phyloP scores from a whole-genome alignment of 2,888 invertebrate genomes.

The Barypeithes pellucidus region DNA sequence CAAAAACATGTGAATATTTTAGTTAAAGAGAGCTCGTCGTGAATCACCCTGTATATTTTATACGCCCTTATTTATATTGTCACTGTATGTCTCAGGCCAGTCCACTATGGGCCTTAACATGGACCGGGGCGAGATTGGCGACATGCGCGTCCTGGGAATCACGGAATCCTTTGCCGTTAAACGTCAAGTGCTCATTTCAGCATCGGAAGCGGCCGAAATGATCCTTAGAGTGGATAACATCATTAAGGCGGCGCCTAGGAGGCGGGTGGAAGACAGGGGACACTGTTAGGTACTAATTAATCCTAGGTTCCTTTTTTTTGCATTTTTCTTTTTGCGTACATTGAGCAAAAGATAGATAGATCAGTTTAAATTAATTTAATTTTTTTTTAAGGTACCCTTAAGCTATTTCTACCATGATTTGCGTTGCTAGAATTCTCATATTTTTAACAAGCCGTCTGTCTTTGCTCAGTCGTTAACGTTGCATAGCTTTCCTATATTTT shows the following conservation, averaged over 20 bases:
- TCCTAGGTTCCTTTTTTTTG: slow-evolving; percentile 39
- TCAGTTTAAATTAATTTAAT: not conserved
- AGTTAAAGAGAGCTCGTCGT: too few species aligned
- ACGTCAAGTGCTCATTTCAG: slow-evolving; percentile 94
- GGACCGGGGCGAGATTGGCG: slow-evolving; percentile 88
- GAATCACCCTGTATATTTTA: not conserved
- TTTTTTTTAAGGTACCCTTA: too few species aligned
- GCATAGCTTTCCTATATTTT: slow-evolving; percentile 34
- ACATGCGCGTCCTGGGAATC: slow-evolving; percentile 93
- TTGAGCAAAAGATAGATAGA: slow-evolving; percentile 13
- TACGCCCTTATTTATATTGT: not conserved
- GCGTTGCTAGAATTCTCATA: too few species aligned
- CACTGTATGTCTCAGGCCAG: slow-evolving; percentile 66
- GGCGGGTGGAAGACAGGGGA: slow-evolving; percentile 89
- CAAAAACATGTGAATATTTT: too few species aligned
- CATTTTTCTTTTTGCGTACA: slow-evolving; percentile 2
- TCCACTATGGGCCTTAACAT: slow-evolving; percentile 90
- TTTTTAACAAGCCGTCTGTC: slow-evolving; percentile 1
- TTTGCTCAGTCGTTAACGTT: slow-evolving; percentile 32
- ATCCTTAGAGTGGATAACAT: slow-evolving; percentile 98
- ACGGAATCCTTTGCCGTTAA: slow-evolving; percentile 99
- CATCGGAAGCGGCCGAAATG: slow-evolving; percentile 98
- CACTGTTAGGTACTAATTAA: slow-evolving; percentile 73
- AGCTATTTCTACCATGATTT: too few species aligned
- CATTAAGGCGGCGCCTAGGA: slow-evolving; percentile 91